Evolutionary conservation across 2,888 invertebrate genomes (phyloP).

Genomic region (Trichogramma dendrolimi): DNA sequence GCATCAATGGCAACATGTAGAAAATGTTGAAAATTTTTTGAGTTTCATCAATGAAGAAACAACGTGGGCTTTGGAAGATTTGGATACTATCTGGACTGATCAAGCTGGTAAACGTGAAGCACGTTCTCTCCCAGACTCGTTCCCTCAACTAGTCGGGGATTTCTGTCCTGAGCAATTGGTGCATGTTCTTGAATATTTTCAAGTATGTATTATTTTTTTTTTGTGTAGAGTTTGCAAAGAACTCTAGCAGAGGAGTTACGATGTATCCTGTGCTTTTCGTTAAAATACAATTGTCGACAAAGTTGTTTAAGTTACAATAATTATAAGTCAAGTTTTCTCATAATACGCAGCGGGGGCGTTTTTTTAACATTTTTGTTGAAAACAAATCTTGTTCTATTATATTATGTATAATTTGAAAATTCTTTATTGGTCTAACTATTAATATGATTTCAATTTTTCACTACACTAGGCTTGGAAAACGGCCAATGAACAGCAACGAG

Average conservation of each 20-base stretch:
- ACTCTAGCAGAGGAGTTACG: slow-evolving; percentile 13
- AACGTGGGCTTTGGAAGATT: slow-evolving; percentile 80
- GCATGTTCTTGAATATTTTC: slow-evolving; percentile 95
- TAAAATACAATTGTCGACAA: background rate
- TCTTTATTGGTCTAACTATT: slow-evolving; percentile 22
- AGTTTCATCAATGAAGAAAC: slow-evolving; percentile 94
- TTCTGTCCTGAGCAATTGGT: slow-evolving; percentile 96
- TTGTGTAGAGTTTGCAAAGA: slow-evolving; percentile 4
- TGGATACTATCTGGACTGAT: slow-evolving; percentile 95
- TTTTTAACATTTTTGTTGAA: too few species aligned
- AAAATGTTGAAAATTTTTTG: slow-evolving; percentile 94
- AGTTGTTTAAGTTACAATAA: background rate
- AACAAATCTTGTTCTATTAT: slow-evolving; percentile 19
- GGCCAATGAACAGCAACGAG: slow-evolving; percentile 92
- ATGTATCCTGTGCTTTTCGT: slow-evolving; percentile 6
- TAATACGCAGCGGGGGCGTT: too few species aligned
- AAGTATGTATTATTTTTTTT: slow-evolving; percentile 56
- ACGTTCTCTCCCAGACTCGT: slow-evolving; percentile 92
- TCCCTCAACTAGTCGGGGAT: slow-evolving; percentile 97
- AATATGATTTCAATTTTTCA: slow-evolving; percentile 24
- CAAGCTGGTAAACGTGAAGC: slow-evolving; percentile 97
- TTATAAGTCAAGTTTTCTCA: slow-evolving; percentile 8
- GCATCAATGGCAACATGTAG: slow-evolving; percentile 97
- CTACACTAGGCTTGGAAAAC: slow-evolving; percentile 79
- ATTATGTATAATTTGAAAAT: slow-evolving; percentile 15